phyloP scores from a whole-genome alignment of 2,113 vertebrate species.

The Sprattus sprattus region DNA sequence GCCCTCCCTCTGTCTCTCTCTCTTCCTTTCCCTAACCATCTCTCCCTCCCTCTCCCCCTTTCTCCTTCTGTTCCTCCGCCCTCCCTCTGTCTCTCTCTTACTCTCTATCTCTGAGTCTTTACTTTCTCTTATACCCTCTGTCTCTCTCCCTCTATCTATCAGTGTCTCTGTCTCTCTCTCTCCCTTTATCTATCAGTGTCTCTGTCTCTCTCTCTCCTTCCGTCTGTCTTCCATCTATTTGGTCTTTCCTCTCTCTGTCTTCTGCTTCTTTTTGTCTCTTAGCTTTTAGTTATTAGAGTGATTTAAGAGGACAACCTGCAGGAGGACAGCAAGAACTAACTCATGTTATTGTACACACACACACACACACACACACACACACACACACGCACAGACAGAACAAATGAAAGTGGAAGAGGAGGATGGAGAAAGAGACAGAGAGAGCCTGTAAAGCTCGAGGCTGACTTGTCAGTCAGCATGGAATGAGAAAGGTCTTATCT shows the following conservation, averaged over 20 bases:
- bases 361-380: conserved; percentile 32
- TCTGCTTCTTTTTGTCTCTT: not conserved
- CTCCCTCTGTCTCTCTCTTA: conserved; percentile 24
- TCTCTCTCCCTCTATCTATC: not conserved
- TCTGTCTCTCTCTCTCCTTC: conserved; percentile 23
- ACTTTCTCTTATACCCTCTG: conserved; percentile 20
- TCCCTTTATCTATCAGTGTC: conserved; percentile 10
- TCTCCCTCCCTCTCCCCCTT: not conserved
- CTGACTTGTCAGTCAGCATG: conserved; percentile 25
- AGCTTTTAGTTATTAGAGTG: not conserved
- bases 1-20: conserved; percentile 2
- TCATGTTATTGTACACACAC: conserved; percentile 17
- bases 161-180: not conserved
- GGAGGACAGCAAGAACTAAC: conserved; percentile 4
- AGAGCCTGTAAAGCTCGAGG: not conserved
- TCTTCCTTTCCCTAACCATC: not conserved
- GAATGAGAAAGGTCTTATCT: conserved; percentile 23
- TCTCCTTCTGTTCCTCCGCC: conserved; percentile 26
- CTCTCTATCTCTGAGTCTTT: conserved; percentile 11
- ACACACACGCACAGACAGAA: conserved; percentile 13
- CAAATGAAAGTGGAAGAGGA: not conserved
- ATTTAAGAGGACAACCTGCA: not conserved
- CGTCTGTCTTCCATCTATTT: not conserved
- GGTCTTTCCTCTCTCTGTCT: not conserved
- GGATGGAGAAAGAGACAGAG: not conserved